A percentile compares a stretch with the other conserved stretches of the same genome.
Evolutionary conservation across 2,888 invertebrate species (phyloP).

Genomic region (Gasteruption jaculator): DNA sequence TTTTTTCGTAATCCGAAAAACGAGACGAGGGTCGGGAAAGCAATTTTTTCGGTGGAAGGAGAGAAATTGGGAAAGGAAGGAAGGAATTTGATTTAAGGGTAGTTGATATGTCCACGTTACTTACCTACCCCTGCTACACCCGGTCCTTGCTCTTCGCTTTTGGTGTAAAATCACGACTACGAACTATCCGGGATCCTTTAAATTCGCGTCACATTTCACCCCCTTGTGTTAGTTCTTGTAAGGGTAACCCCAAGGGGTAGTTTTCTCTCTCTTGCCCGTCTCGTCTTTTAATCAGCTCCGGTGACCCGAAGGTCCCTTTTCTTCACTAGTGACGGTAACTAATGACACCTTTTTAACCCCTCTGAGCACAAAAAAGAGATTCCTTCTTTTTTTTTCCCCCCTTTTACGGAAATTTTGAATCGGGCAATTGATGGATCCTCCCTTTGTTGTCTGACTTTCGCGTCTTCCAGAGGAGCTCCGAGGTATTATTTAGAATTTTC

Average conservation of each 20-base stretch:
- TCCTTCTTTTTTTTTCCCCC: slow-evolving; percentile 23
- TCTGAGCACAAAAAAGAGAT: slow-evolving; percentile 16
- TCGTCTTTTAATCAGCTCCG: slow-evolving; percentile 47
- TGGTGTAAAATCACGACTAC: slow-evolving; percentile 43
- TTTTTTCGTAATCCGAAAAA: too few relatives aligned
- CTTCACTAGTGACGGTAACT: slow-evolving; percentile 40
- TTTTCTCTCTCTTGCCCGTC: slow-evolving; percentile 18
- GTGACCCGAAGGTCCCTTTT: slow-evolving; percentile 38
- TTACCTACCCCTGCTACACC: too few relatives aligned
- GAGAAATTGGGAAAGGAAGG: slow-evolving; percentile 37
- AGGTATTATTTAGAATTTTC: too few relatives aligned
- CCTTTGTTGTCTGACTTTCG: too few relatives aligned
- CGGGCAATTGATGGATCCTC: too few relatives aligned
- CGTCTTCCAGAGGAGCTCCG: too few relatives aligned
- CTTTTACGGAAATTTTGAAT: too few relatives aligned
- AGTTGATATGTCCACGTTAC: slow-evolving; percentile 27
- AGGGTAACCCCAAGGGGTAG: slow-evolving; percentile 31
- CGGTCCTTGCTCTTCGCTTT: too few relatives aligned
- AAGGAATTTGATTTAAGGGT: slow-evolving; percentile 37
- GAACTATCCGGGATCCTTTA: slow-evolving; percentile 48
- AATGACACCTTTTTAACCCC: slow-evolving; percentile 38
- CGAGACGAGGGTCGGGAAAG: too few relatives aligned
- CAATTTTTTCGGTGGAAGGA: too few relatives aligned
- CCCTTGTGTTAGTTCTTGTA: slow-evolving; percentile 31
- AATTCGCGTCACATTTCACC: slow-evolving; percentile 50